Percentiles rank a stretch among this genome's conserved stretches.
Evolutionary conservation across 2,797 vertebrate species (phyloP).

Genomic region (Tiaroga cobitis): DNA sequence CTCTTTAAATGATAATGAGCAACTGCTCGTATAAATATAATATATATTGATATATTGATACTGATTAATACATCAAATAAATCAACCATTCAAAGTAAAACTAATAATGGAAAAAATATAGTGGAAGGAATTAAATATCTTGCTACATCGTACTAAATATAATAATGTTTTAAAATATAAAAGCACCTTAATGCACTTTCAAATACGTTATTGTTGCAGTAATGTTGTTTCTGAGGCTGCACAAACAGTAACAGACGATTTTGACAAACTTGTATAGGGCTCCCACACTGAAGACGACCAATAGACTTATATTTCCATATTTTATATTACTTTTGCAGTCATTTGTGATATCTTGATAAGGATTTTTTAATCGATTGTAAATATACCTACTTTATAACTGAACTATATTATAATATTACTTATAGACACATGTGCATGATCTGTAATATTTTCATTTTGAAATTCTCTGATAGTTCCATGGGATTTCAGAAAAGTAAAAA

Average conservation of each 20-base stretch:
- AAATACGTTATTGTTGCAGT: background rate
- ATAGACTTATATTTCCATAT: background rate
- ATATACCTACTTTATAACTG: background rate
- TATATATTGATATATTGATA: background rate
- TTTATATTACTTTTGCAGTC: background rate
- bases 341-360: background rate
- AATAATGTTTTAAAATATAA: background rate
- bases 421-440: background rate
- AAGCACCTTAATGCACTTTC: background rate
- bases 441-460: background rate
- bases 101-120: background rate
- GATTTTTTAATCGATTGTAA: background rate
- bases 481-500: background rate
- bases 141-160: background rate
- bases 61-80: background rate
- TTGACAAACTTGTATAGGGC: background rate
- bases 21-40: too few species aligned
- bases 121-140: background rate
- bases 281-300: background rate
- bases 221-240: background rate
- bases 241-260: background rate
- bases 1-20: too few species aligned
- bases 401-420: background rate
- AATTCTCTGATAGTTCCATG: background rate
- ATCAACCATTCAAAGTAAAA: background rate